These are phyloP conservation scores for Caloenas nicobarica DNA, from an alignment of 2,113 vertebrate genomes.

Conservation along the genomic window DNA sequence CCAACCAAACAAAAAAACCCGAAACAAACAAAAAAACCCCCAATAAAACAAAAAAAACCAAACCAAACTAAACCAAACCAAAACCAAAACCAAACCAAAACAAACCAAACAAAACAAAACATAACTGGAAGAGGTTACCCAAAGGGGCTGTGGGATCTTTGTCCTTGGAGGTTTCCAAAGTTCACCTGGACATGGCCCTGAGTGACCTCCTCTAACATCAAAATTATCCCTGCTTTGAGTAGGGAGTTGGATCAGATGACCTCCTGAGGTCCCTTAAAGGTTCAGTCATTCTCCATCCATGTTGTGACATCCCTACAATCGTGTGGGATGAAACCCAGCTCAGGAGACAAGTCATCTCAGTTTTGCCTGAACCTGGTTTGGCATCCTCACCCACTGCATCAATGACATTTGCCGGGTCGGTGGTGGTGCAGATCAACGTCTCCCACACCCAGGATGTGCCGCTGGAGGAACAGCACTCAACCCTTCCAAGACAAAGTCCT, in stretches of 20 bases:
- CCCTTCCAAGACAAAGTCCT: background rate
- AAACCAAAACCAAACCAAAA: no score
- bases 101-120: background rate
- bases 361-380: fast-evolving
- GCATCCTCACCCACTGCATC: background rate
- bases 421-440: background rate
- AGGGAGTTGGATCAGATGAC: background rate
- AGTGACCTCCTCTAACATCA: background rate
- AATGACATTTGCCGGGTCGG: background rate
- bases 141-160: background rate
- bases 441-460: fast-evolving
- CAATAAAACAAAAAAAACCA: no score
- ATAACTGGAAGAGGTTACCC: background rate
- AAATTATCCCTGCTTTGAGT: background rate
- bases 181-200: background rate
- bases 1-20: no score
- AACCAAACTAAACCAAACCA: no score
- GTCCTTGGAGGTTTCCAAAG: background rate
- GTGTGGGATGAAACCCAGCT: background rate
- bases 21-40: no score
- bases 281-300: background rate
- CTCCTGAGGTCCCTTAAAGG: background rate
- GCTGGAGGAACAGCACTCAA: background rate
- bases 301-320: background rate
- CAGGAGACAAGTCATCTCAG: background rate